These are phyloP conservation scores for Heterotis niloticus DNA, from an alignment of 2,113 vertebrate genomes.

Conservation along the genomic window DNA sequence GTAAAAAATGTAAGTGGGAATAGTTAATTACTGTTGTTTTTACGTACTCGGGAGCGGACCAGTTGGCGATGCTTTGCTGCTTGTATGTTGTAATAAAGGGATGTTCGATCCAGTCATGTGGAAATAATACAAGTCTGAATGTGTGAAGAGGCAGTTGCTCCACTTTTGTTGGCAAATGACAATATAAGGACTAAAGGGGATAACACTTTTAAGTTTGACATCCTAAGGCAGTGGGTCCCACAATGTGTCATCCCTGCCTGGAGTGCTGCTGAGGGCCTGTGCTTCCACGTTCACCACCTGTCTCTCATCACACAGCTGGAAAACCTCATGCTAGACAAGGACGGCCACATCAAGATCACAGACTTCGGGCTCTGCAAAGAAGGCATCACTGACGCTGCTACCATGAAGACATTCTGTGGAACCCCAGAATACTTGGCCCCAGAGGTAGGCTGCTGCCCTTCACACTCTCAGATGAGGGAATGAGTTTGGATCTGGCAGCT, in stretches of 20 bases:
- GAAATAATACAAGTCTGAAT: neutral
- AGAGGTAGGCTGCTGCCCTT: conserved; percentile 70
- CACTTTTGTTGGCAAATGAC: neutral
- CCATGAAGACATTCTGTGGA: conserved; percentile 98
- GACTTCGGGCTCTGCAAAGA: conserved; percentile 98
- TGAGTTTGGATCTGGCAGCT: too few relatives aligned
- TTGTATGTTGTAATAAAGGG: neutral
- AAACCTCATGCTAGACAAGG: conserved; percentile 98
- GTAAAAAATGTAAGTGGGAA: conserved; percentile 43
- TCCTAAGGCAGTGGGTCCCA: neutral
- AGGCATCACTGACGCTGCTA: conserved; percentile 97
- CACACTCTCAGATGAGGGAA: too few relatives aligned
- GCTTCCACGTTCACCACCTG: neutral
- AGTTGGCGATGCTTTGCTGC: too few relatives aligned
- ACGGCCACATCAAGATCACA: conserved; percentile 97
- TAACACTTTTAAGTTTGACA: neutral
- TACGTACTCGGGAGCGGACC: too few relatives aligned
- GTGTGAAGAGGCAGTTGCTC: neutral
- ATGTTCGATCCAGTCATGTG: too few relatives aligned
- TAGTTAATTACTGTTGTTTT: neutral
- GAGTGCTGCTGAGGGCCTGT: too few relatives aligned
- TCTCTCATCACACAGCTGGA: conserved; percentile 72
- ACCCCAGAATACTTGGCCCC: conserved; percentile 94
- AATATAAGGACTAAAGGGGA: neutral
- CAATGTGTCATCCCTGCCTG: too few relatives aligned